These are phyloP conservation scores for Dasyurus viverrinus DNA, from an alignment of 2,113 vertebrate genomes.

Conservation along the genomic window DNA sequence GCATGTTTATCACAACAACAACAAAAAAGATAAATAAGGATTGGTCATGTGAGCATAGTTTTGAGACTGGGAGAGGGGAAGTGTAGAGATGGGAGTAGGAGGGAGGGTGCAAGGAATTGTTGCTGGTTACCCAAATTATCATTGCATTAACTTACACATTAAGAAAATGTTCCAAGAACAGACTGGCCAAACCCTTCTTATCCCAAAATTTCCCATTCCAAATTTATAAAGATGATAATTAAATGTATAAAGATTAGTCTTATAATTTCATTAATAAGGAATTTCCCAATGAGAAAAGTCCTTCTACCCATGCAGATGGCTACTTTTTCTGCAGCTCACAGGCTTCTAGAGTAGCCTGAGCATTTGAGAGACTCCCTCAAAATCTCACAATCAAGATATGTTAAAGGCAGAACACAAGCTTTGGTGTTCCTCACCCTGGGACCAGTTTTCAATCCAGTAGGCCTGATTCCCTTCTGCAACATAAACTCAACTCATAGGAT, in stretches of 20 bases:
- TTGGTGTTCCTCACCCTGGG: background rate
- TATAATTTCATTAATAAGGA: background rate
- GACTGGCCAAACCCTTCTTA: background rate
- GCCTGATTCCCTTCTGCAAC: background rate
- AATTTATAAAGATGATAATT: background rate
- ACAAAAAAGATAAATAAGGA: slow-evolving; percentile 30
- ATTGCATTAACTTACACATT: background rate
- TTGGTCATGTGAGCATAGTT: slow-evolving; percentile 48
- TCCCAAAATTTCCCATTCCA: background rate
- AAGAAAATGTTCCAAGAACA: background rate
- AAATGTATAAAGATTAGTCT: background rate
- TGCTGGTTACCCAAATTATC: background rate
- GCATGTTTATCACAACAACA: slow-evolving; percentile 63
- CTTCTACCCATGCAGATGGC: background rate
- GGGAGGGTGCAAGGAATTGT: background rate
- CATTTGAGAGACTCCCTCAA: background rate
- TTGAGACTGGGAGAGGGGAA: background rate
- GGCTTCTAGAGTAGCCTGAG: background rate
- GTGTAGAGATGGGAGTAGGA: background rate
- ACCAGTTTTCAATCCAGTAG: background rate
- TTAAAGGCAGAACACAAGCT: background rate
- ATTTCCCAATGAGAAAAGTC: background rate
- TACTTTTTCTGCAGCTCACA: background rate
- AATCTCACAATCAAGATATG: background rate
- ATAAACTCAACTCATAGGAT: background rate